phyloP scores from a whole-genome alignment of 2,888 invertebrate species.

The Bellardia bayeri region DNA sequence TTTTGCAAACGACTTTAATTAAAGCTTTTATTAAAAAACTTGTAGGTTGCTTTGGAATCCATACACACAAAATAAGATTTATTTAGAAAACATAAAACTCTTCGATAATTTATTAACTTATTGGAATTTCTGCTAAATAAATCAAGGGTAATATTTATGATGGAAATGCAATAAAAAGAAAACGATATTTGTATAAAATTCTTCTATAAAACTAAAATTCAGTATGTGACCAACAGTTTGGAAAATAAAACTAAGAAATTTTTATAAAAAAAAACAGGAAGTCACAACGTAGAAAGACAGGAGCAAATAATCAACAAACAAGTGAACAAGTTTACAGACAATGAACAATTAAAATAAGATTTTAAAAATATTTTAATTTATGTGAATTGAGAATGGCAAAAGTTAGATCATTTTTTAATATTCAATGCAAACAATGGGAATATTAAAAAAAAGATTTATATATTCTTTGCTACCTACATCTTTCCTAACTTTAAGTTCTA shows the following conservation, averaged over 20 bases:
- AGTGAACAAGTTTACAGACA: not conserved
- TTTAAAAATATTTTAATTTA: too few species aligned
- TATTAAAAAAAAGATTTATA: too few species aligned
- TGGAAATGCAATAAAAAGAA: not conserved
- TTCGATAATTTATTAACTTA: conserved; percentile 9
- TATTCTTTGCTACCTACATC: too few species aligned
- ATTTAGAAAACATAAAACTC: not conserved
- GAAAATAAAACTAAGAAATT: not conserved
- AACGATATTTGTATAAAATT: not conserved
- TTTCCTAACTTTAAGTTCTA: too few species aligned
- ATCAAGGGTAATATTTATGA: not conserved
- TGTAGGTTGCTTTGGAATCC: too few species aligned
- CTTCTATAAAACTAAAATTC: not conserved
- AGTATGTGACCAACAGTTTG: not conserved
- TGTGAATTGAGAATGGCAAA: too few species aligned
- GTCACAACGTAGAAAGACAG: not conserved
- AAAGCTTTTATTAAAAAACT: too few species aligned
- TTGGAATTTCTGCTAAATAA: conserved; percentile 9
- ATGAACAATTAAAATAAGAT: too few species aligned
- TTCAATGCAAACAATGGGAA: too few species aligned
- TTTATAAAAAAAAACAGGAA: not conserved
- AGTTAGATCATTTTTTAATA: too few species aligned
- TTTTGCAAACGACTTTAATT: too few species aligned
- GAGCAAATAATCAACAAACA: not conserved
- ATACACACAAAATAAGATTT: not conserved